A percentile compares a stretch with the other conserved stretches of the same genome.
These are phyloP conservation scores for Pyrrhia umbra DNA, from an alignment of 2,888 invertebrate genomes.

Conservation along the genomic window DNA sequence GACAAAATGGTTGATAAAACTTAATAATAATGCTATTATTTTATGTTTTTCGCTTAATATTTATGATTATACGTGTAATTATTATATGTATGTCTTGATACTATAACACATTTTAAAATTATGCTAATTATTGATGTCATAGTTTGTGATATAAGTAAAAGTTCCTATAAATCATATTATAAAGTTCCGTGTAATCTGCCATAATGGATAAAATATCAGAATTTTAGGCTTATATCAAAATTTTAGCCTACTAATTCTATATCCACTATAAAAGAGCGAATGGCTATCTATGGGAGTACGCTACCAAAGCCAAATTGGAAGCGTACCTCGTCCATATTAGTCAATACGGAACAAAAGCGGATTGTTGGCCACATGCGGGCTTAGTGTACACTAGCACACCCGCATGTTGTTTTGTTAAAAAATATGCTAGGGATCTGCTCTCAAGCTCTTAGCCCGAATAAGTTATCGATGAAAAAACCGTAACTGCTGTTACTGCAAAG, in stretches of 20 bases:
- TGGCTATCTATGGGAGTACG: constrained; percentile 2
- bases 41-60: too few relatives aligned
- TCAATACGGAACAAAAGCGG: constrained; percentile 37
- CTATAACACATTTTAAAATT: too few relatives aligned
- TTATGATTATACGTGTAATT: too few relatives aligned
- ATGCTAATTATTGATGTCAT: too few relatives aligned
- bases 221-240: background rate
- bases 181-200: too few relatives aligned
- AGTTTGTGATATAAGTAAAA: too few relatives aligned
- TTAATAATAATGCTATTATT: too few relatives aligned
- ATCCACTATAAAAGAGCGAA: background rate
- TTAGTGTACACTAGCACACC: constrained; percentile 16
- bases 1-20: too few relatives aligned
- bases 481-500: background rate
- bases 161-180: too few relatives aligned
- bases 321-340: constrained; percentile 23
- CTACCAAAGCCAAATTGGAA: constrained; percentile 14
- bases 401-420: constrained; percentile 16
- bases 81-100: too few relatives aligned
- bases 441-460: background rate
- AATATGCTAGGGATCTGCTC: constrained; percentile 7
- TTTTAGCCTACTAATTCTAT: background rate
- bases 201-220: too few relatives aligned
- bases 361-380: constrained; percentile 51
- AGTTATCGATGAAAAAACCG: background rate